phyloP scores from a whole-genome alignment of 2,113 vertebrate genomes.

The Colossoma macropomum region DNA sequence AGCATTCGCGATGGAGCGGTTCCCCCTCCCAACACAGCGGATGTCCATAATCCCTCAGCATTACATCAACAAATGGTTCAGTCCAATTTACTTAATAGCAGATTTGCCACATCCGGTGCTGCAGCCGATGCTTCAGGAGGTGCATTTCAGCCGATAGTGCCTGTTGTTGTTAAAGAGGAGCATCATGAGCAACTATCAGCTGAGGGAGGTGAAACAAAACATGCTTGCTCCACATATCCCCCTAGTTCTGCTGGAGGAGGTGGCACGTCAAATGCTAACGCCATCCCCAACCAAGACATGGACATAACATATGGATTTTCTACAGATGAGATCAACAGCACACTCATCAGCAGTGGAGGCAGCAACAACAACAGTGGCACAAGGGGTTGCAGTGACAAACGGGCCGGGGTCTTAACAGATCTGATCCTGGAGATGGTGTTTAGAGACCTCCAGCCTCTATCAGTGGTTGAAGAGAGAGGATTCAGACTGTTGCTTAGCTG shows the following conservation, averaged over 20 bases:
- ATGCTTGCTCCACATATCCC: slow-evolving; percentile 38
- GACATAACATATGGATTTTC: slow-evolving; percentile 47
- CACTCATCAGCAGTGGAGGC: slow-evolving; percentile 16
- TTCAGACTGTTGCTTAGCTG: slow-evolving; percentile 72
- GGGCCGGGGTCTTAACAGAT: slow-evolving; percentile 60
- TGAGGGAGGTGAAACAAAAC: slow-evolving; percentile 51
- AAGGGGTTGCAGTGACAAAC: slow-evolving; percentile 53
- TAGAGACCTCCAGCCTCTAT: slow-evolving; percentile 72
- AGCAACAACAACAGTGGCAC: slow-evolving; percentile 2
- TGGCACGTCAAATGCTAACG: slow-evolving; percentile 20
- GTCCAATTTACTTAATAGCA: slow-evolving; percentile 45
- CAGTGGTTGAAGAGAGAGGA: slow-evolving; percentile 70
- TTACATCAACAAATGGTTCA: slow-evolving; percentile 48
- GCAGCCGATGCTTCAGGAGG: slow-evolving; percentile 22
- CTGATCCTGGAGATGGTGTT: slow-evolving; percentile 73
- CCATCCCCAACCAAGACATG: slow-evolving; percentile 41
- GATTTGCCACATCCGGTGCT: not conserved
- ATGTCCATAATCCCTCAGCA: slow-evolving; percentile 35
- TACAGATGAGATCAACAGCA: slow-evolving; percentile 42
- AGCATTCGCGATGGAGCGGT: slow-evolving; percentile 64
- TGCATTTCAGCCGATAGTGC: slow-evolving; percentile 50
- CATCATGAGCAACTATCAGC: slow-evolving; percentile 53
- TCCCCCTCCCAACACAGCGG: slow-evolving; percentile 42
- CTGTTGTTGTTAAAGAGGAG: slow-evolving; percentile 65
- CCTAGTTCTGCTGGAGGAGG: slow-evolving; percentile 32